These are phyloP conservation scores for Hesperophylax magnus DNA, from an alignment of 1,140 invertebrate species.

Conservation along the genomic window DNA sequence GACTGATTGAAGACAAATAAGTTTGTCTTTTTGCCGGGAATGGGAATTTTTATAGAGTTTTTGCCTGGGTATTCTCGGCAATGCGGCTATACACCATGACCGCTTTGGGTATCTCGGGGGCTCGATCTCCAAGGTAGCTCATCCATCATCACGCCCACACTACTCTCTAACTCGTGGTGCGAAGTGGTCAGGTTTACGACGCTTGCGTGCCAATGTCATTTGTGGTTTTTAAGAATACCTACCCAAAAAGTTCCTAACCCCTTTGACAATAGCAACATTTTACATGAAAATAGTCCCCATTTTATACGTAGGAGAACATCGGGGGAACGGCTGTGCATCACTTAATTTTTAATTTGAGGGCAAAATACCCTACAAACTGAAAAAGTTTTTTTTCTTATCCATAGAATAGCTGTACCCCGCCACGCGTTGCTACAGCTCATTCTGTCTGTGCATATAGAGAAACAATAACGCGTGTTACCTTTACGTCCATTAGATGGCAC, in stretches of 20 bases:
- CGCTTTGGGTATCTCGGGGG: neutral
- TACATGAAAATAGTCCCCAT: neutral
- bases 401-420: too few relatives aligned
- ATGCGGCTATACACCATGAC: neutral
- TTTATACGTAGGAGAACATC: neutral
- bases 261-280: neutral
- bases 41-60: neutral
- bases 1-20: constrained; percentile 32
- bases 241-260: neutral
- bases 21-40: neutral
- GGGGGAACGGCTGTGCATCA: too few relatives aligned
- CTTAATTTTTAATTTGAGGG: too few relatives aligned
- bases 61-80: neutral
- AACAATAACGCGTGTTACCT: too few relatives aligned
- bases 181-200: neutral
- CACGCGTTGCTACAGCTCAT: too few relatives aligned
- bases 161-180: neutral
- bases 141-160: constrained; percentile 27
- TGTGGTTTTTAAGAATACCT: neutral
- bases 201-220: neutral
- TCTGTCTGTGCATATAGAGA: too few relatives aligned
- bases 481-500: too few relatives aligned
- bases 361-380: too few relatives aligned
- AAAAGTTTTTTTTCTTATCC: too few relatives aligned
- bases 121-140: neutral